Evolutionary conservation across 2,888 invertebrate genomes (phyloP), one percentile per base, ranked within the genome.

Genomic region (Ephialtes manifestator): DNA sequence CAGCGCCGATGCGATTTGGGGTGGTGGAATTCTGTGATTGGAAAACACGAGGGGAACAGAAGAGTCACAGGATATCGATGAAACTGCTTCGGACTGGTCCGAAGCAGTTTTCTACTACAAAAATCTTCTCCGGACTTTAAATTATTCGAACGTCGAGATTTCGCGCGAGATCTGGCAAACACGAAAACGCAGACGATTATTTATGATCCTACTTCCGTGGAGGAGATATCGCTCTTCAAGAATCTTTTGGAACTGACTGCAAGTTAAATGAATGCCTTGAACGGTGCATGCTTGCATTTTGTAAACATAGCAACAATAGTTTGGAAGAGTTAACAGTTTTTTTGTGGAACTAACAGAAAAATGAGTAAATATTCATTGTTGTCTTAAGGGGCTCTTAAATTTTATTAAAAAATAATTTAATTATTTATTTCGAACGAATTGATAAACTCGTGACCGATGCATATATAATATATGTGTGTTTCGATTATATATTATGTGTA

Each of bases 1-100:
- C 77, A 81, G 76, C 67, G 35, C 18, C 68, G 48, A 74, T 65
- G 68, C 53, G 80, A 83, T 83, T 76, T 76, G 80, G 58, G 77
- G 71, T 18, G 80, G 53, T 60, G 63, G 39, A 81, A 53, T 71
- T 35, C 53, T 43, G 71, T 77, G 55, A 76, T 67, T 60, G 81
- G 55, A 83, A 48, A 75, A 76, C 18, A 18, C 18, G 48, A 51
- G 70, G 13, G 74, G 70, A 80, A 75, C 4, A 24, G 13, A 10
- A 13, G 28, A 48, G 48, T 39, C 39, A 39, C 39, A 10, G 39
- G 39, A 39, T 39, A 39, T 8, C 11, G 35, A 39, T 53, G 13
- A 51, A 72, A 51, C 24, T 15, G 60, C 15, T 28, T 31, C n/a
- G 60, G 15, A 60, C 60, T 5, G 7, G 60, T 60, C n/a, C 60